Evolutionary conservation across 2,113 vertebrate genomes (phyloP), one percentile per base, ranked within the genome.

Genomic region (Panthera tigris): DNA sequence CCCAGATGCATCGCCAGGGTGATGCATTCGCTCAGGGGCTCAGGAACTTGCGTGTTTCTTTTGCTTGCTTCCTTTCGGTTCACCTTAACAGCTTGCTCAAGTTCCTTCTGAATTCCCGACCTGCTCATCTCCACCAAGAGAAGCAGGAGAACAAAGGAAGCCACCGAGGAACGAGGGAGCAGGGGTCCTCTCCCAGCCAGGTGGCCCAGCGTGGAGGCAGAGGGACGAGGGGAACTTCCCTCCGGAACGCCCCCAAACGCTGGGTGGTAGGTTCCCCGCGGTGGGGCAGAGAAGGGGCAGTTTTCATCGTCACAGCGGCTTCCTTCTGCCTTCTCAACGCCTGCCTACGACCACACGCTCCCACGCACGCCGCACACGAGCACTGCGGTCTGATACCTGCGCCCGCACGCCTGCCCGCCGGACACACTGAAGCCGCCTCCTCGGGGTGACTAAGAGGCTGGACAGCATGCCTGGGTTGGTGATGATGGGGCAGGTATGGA

Each of bases 21-120:
- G 2, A 4, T 25, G 6, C 39, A 41, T 2, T 0, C 0, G 23
- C 36, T 7, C 50, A 2, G 0, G 4, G 19, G 55, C 36, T 48
- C 33, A 3, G 2, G 36, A 55, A 25, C 6, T 5, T 4, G 12
- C 3, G 9, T 3, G 4, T 8, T 23, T 29, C 73, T 78, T 31
- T 33, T 4, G 3, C 83, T 21, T 4, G 13, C 5, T 76, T 90
- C 61, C 36, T 45, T 29, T 23, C 6, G 5, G 50, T 27, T 50
- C 6, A 25, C 25, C 73, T 27, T 5, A 55, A 61, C 57, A 7
- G 27, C 15, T 1, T 0, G 3, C 52, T 12, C 11, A 21, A 18
- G 3, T 41, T 69, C 78, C 52, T 55, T 50, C 66, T 33, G 25
- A 45, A 68, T 76, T 39, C 25, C 39, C 73, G 5, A 1, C 0